Evolutionary conservation across 2,888 invertebrate species (phyloP).

Genomic region (Leptinotarsa rubiginosa): DNA sequence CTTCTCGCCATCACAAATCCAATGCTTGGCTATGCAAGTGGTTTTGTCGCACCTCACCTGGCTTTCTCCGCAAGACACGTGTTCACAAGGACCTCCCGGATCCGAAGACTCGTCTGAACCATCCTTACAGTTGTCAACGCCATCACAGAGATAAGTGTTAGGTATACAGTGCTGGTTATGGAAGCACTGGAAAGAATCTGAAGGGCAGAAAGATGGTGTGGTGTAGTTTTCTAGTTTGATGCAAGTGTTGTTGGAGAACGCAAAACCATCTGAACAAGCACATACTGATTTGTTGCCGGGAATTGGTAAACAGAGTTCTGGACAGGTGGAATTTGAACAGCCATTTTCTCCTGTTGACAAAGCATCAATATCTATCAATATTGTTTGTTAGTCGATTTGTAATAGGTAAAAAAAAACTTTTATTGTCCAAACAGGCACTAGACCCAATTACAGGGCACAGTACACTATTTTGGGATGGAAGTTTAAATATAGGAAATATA

Average conservation of each 20-base stretch:
- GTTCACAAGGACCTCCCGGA: slow-evolving; percentile 74
- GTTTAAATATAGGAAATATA: too few species aligned
- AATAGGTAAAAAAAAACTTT: too few species aligned
- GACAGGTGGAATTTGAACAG: slow-evolving; percentile 66
- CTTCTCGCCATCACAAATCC: slow-evolving; percentile 74
- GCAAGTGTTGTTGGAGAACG: slow-evolving; percentile 62
- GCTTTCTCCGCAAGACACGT: slow-evolving; percentile 58
- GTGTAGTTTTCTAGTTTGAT: slow-evolving; percentile 61
- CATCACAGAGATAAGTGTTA: slow-evolving; percentile 78
- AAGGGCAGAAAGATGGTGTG: slow-evolving; percentile 58
- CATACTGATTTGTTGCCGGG: slow-evolving; percentile 71
- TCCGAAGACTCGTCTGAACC: slow-evolving; percentile 79
- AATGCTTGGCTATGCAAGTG: slow-evolving; percentile 69
- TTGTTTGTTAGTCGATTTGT: too few species aligned
- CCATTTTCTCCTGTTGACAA: slow-evolving; percentile 61
- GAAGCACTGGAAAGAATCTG: slow-evolving; percentile 61
- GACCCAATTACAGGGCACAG: too few species aligned
- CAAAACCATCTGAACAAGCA: slow-evolving; percentile 74
- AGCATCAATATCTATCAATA: background rate
- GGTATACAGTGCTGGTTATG: slow-evolving; percentile 73
- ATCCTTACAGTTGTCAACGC: slow-evolving; percentile 79
- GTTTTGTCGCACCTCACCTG: slow-evolving; percentile 60
- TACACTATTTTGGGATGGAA: too few species aligned
- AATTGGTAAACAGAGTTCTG: slow-evolving; percentile 78
- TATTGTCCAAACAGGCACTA: too few species aligned